A percentile compares a stretch with the other conserved stretches of the same genome.
phyloP scores from a whole-genome alignment of 2,797 vertebrate genomes.

The Danionella dracula region DNA sequence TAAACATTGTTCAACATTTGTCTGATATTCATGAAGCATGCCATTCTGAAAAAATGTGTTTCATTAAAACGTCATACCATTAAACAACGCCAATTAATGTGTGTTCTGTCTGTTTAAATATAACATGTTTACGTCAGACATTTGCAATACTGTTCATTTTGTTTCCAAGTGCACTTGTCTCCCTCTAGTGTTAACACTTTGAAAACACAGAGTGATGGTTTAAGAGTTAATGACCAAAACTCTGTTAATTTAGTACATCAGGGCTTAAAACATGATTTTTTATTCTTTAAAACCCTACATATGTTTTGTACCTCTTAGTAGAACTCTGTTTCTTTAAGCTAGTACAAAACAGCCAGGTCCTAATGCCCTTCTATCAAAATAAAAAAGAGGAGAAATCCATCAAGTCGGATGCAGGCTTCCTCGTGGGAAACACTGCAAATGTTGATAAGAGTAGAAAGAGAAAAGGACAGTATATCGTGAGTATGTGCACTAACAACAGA shows the following conservation, averaged over 20 bases:
- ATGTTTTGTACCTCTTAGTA: too few relatives aligned
- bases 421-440: neutral
- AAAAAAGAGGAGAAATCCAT: neutral
- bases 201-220: neutral
- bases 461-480: slow-evolving; percentile 49
- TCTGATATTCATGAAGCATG: neutral
- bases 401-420: slow-evolving; percentile 20
- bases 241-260: too few relatives aligned
- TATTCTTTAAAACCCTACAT: too few relatives aligned
- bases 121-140: too few relatives aligned
- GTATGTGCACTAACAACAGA: neutral
- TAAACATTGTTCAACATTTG: neutral
- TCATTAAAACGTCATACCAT: neutral
- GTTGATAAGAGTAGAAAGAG: slow-evolving; percentile 52
- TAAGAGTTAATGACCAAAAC: too few relatives aligned
- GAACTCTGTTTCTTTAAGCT: too few relatives aligned
- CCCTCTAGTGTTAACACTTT: slow-evolving; percentile 50
- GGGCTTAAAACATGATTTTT: neutral
- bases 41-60: slow-evolving; percentile 3
- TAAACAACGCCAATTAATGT: neutral
- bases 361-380: too few relatives aligned
- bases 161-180: neutral
- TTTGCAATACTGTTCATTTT: too few relatives aligned
- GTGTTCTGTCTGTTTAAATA: too few relatives aligned
- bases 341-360: too few relatives aligned